Conservation (phyloP, 2,797 vertebrate species). For the Silurus aristotelis region DNA sequence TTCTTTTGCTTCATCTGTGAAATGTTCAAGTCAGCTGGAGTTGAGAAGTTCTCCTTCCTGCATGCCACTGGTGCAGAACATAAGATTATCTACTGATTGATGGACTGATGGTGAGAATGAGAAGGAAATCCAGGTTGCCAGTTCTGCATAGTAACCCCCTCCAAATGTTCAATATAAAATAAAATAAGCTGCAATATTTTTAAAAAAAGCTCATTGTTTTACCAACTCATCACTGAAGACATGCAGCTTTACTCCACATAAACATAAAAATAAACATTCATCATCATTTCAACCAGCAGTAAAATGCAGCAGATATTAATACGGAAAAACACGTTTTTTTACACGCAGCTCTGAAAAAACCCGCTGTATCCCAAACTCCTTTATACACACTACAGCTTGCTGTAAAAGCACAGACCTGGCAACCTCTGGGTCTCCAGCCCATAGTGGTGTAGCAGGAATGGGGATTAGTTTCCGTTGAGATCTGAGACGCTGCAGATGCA, state of each 20-base stretch:
- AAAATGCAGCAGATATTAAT: neutral
- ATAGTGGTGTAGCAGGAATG: neutral
- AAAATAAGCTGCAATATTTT: neutral
- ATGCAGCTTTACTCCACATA: too few species aligned
- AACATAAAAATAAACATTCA: neutral
- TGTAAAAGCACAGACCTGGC: neutral
- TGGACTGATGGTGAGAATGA: neutral
- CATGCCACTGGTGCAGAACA: neutral
- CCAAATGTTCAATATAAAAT: neutral
- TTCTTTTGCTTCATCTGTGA: neutral
- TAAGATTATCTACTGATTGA: neutral
- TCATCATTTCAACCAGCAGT: too few species aligned
- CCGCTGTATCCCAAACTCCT: neutral
- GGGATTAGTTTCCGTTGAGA: conserved; percentile 27
- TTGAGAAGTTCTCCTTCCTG: neutral
- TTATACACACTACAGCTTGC: neutral
- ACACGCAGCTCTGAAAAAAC: neutral
- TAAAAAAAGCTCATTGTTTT: neutral
- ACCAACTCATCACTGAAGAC: neutral
- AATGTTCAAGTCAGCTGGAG: neutral
- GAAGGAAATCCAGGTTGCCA: neutral
- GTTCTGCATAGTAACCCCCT: neutral
- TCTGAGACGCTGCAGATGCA: conserved; percentile 24
- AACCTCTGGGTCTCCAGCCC: neutral
- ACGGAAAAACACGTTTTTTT: neutral